Conservation (phyloP, 2,888 invertebrate genomes). For the Spatulosminthurus flaviceps region DNA sequence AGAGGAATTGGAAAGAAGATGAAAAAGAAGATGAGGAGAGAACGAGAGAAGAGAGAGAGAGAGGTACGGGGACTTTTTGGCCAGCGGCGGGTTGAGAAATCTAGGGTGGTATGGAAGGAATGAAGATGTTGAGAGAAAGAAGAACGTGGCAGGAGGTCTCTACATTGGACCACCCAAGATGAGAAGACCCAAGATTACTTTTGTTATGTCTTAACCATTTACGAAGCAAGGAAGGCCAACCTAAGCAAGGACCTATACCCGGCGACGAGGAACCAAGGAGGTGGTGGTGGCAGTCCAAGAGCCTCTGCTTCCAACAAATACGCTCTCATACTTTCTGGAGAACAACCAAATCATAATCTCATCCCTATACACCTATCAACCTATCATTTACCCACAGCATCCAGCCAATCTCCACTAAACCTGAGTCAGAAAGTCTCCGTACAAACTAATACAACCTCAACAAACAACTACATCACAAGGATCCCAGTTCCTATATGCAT, state of each 20-base stretch:
- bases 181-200: slow-evolving; percentile 61
- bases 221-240: slow-evolving; percentile 44
- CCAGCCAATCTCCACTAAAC: slow-evolving; percentile 19
- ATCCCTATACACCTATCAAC: slow-evolving; percentile 3
- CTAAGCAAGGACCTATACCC: slow-evolving; percentile 38
- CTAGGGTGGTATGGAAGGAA: slow-evolving; percentile 62
- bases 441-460: too few species aligned
- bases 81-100: slow-evolving; percentile 51
- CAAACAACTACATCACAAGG: too few species aligned
- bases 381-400: slow-evolving; percentile 19
- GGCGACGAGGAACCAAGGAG: slow-evolving; percentile 42
- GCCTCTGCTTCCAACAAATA: slow-evolving; percentile 38
- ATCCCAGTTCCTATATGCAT: too few species aligned
- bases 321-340: slow-evolving; percentile 38
- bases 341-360: background rate
- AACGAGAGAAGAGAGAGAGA: slow-evolving; percentile 30
- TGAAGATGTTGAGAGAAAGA: slow-evolving; percentile 64
- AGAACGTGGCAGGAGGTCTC: slow-evolving; percentile 63
- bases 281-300: slow-evolving; percentile 44
- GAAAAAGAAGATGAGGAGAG: slow-evolving; percentile 15
- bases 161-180: slow-evolving; percentile 63
- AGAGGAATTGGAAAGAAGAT: background rate
- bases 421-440: too few species aligned
- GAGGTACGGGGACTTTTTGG: slow-evolving; percentile 39
- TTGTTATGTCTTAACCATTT: slow-evolving; percentile 63